Evolutionary conservation across 2,888 invertebrate species (phyloP).

Genomic region (Ypsolopha sequella): DNA sequence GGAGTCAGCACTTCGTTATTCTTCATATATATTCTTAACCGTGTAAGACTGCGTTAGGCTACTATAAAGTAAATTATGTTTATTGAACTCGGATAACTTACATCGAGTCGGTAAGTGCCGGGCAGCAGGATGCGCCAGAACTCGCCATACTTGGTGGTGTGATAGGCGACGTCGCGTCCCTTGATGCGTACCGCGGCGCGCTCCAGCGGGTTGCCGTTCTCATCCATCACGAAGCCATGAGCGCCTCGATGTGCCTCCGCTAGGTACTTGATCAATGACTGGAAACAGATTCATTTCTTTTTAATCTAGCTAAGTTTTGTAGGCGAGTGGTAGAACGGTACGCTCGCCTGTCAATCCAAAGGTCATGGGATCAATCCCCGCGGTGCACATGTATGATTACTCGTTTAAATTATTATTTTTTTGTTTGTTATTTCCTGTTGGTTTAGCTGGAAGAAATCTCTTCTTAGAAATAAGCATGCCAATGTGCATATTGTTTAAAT

Average conservation of each 20-base stretch:
- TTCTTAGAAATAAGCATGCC: too few species aligned
- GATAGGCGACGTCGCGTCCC: conserved; percentile 86
- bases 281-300: conserved; percentile 12
- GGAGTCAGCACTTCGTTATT: too few species aligned
- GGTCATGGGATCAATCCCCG: too few species aligned
- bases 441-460: too few species aligned
- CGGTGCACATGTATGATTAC: too few species aligned
- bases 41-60: not conserved
- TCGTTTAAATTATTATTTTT: too few species aligned
- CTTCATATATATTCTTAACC: too few species aligned
- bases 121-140: conserved; percentile 94
- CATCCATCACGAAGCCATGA: conserved; percentile 87
- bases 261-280: conserved; percentile 86
- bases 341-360: too few species aligned
- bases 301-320: too few species aligned
- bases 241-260: conserved; percentile 91
- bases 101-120: conserved; percentile 87
- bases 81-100: conserved; percentile 33
- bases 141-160: conserved; percentile 91
- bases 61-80: not conserved
- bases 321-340: too few species aligned
- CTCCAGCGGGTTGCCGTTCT: conserved; percentile 82
- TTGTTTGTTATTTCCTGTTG: too few species aligned
- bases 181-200: conserved; percentile 84
- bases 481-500: too few species aligned